Evolutionary conservation across 2,797 vertebrate species (phyloP), one percentile per base, ranked within the genome.

Genomic region (Podargus strigoides): DNA sequence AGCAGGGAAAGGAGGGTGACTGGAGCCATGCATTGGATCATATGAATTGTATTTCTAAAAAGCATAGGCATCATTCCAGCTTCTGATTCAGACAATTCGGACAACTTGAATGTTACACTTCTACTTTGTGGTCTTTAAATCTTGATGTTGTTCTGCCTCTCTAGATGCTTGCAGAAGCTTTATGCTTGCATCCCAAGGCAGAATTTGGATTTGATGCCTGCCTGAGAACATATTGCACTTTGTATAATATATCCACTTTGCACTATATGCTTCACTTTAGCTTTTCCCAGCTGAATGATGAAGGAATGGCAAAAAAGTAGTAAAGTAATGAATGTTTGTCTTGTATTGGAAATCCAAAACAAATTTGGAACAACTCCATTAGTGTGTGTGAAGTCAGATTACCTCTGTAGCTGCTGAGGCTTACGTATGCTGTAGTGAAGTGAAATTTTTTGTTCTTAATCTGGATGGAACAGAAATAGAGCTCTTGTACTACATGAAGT

Each of bases 281-380:
- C 44, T 87, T 79, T 85, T 79, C 24, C 44, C 42, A 10, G 14
- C 14, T 80, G 32, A 69, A 30, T 73, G n/a, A 53, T 3, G 46
- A 73, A 90, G n/a, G 34, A 55, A 36, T 27, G 52, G 46, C n/a
- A 84, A 36, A 67, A 60, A 53, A 3, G 3, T 3, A 34, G 13
- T 30, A 18, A n/a, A 53, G 42, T 28, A 74, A 64, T 27, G 3
- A 58, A 63, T 34, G 36, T 32, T 41, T 55, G 12, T 63, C 67
- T 62, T 24, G 2, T 19, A 4, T 1, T 68, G 42, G 50, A 79
- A 73, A 62, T 59, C 39, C n/a, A 80, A 42, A 34, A 2, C 18
- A 39, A 63, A 50, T 59, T 6, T 3, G 6, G 42, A 60, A 42
- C 44, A 72, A 3, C 10, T 60, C 44, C 1, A 0, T 14, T 34